Base-by-base conservation (phyloP, 1,140 invertebrate species). In the Sarcophaga peregrina region DNA sequence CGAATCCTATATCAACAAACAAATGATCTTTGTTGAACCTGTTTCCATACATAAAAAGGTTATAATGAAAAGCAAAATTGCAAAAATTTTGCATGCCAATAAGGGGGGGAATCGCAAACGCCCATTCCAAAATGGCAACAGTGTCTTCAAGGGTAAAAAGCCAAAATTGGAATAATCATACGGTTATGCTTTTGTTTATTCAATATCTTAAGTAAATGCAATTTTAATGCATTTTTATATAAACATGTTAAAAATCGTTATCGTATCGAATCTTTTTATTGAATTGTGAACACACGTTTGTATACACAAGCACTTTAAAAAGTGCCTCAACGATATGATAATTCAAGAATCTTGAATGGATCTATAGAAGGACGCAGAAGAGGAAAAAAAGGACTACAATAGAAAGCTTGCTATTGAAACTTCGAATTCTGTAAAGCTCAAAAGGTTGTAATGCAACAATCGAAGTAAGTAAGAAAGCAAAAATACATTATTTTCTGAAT, bases 21-120 rank as follows among this genome's bases (percentile, higher is more conserved):
- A 84, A 4, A 85, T 85, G 0, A 76, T 89, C 0, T 89, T 89
- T 37, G 10, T 89, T 0, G 88, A 89, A 81, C 88, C 88, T 1
- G 86, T 87, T 76, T 89, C 88, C 0, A 17, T 68, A 3, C 50
- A 85, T 0, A 89, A 89, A 58, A 73, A 84, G 10, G 82, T 73
- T 62, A 9, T 85, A 0, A 17, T 83, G 50, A 37, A 83, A 50
- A 8, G n/a, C 15, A 80, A 13, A 17, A 78, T 5, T 10, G 8
- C 17, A 11, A 50, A 78, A n/a, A 46, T 7, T 25, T 68, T 68
- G 8, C 7, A 25, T 15, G 25, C 25, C 13, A 47, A 52, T 15
- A 81, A 46, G 8, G 37, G 54, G 13, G 37, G 8, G 8, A 81
- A 68, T 62, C 80, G 52, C 9, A 52, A 8, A 5, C 5, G 6